A percentile compares a stretch with the other conserved stretches of the same genome.
These are phyloP conservation scores for Helicolenus hilgendorfi DNA, from an alignment of 2,797 vertebrate genomes.

Conservation along the genomic window DNA sequence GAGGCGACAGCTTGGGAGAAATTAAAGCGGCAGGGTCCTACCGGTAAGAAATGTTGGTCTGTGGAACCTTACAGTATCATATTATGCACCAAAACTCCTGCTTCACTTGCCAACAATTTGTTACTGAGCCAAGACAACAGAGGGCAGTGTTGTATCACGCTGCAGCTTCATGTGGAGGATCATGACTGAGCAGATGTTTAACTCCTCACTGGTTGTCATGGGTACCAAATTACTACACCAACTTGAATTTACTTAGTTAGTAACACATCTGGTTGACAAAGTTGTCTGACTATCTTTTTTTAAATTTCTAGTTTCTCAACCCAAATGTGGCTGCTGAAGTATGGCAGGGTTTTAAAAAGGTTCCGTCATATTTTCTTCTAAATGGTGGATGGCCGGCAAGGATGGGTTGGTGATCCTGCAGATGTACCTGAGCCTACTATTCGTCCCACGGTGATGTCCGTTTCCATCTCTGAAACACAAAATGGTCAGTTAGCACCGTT, in stretches of 20 bases:
- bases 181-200: neutral
- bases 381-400: constrained; percentile 20
- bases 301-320: neutral
- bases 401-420: constrained; percentile 50
- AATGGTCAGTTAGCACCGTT: constrained; percentile 80
- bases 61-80: constrained; percentile 9
- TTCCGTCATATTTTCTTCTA: neutral
- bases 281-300: neutral
- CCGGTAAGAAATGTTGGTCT: constrained; percentile 17
- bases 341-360: constrained; percentile 14
- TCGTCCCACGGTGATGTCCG: constrained; percentile 84
- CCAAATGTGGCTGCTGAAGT: constrained; percentile 32
- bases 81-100: constrained; percentile 25
- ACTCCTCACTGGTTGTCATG: neutral
- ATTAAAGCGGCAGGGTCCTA: constrained; percentile 38
- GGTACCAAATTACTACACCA: neutral
- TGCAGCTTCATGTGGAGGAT: neutral
- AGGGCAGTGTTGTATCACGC: constrained; percentile 75
- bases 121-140: constrained; percentile 62
- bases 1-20: constrained; percentile 43
- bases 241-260: neutral
- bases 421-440: constrained; percentile 89
- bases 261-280: neutral
- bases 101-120: constrained; percentile 19
- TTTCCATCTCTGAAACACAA: constrained; percentile 90